Percentiles rank a stretch among this genome's conserved stretches.
Conservation (phyloP, 2,888 invertebrate genomes). For the Volucella zonaria region DNA sequence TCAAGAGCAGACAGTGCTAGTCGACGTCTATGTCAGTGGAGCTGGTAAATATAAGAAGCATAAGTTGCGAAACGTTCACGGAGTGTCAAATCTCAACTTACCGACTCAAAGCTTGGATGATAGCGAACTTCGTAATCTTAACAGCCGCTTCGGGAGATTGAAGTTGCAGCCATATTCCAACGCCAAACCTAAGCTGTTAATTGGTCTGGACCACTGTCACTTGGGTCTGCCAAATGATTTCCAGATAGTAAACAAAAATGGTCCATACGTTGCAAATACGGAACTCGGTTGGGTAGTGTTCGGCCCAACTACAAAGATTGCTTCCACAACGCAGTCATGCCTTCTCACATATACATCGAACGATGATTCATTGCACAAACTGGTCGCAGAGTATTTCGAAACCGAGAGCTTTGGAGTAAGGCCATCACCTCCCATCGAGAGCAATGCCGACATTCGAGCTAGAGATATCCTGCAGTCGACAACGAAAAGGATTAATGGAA, state of each 20-base stretch:
- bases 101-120: constrained; percentile 24
- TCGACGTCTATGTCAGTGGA: constrained; percentile 56
- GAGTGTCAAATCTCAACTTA: constrained; percentile 41
- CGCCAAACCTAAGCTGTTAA: constrained; percentile 39
- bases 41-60: constrained; percentile 28
- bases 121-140: not conserved
- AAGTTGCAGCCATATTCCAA: constrained; percentile 28
- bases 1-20: constrained; percentile 32
- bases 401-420: constrained; percentile 39
- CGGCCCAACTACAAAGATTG: not conserved
- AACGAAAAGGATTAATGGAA: not conserved
- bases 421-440: constrained; percentile 4
- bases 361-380: constrained; percentile 7
- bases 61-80: constrained; percentile 25
- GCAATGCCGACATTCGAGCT: constrained; percentile 16
- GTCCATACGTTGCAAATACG: constrained; percentile 32
- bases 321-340: not conserved
- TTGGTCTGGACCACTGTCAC: constrained; percentile 57
- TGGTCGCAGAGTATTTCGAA: constrained; percentile 32
- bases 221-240: constrained; percentile 34
- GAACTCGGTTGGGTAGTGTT: constrained; percentile 47
- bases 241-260: not conserved
- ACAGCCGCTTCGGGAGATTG: not conserved
- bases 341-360: not conserved
- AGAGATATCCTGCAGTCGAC: constrained; percentile 12